phyloP scores from a whole-genome alignment of 2,888 invertebrate genomes.

The Eueremaeus valkanovi region DNA sequence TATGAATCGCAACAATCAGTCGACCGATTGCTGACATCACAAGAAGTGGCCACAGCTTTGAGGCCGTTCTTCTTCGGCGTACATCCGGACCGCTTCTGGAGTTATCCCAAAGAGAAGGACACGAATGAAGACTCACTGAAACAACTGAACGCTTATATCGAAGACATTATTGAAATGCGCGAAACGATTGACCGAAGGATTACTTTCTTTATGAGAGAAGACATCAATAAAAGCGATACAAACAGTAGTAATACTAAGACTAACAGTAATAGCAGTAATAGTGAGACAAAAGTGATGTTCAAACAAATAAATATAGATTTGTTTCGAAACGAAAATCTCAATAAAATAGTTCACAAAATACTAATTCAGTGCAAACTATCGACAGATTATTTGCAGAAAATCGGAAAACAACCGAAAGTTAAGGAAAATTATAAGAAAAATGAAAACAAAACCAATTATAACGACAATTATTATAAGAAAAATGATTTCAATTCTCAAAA shows the following conservation, averaged over 20 bases:
- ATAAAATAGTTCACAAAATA: conserved; percentile 40
- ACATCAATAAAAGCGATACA: background rate
- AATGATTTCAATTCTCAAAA: background rate
- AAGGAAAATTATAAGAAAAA: background rate
- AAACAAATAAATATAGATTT: conserved; percentile 38
- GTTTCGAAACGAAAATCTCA: conserved; percentile 36
- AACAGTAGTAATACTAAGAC: background rate
- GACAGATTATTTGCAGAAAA: conserved; percentile 40
- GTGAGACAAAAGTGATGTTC: conserved; percentile 9
- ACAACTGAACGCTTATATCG: conserved; percentile 76
- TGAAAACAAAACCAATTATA: background rate
- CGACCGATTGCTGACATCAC: conserved; percentile 40
- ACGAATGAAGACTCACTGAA: conserved; percentile 87
- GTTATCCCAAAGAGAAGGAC: conserved; percentile 78
- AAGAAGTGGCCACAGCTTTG: conserved; percentile 79
- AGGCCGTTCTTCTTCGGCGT: conserved; percentile 92
- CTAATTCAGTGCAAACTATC: conserved; percentile 31
- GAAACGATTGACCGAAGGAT: conserved; percentile 19
- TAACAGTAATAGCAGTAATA: background rate
- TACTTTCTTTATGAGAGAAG: conserved; percentile 38
- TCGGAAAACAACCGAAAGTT: conserved; percentile 36
- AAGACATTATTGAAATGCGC: conserved; percentile 62
- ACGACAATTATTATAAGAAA: background rate
- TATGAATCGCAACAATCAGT: background rate
- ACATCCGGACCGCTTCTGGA: conserved; percentile 91